Evolutionary conservation across 2,113 vertebrate genomes (phyloP), one percentile per base, ranked within the genome.

Genomic region (Menura novaehollandiae): DNA sequence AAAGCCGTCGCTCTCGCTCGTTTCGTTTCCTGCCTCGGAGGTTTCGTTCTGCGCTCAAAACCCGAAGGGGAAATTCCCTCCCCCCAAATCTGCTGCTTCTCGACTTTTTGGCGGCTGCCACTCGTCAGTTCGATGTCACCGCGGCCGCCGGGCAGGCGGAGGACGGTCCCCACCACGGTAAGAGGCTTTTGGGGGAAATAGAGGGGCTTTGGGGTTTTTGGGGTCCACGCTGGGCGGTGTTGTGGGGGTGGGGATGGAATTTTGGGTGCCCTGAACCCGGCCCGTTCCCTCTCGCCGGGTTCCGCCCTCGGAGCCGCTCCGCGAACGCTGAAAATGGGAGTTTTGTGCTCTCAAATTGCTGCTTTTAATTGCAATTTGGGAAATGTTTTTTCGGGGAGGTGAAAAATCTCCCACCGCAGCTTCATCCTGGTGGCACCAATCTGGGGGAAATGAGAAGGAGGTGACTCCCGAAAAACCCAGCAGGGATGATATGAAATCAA

Each of bases 21-120:
- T 87, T 90, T 37, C n/a, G 55, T 81, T 97, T 95, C 96, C 96
- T 92, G 93, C 67, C 27, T 13, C 10, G 22, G 51, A 88, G 43
- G 91, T 91, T 97, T 95, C 52, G 17, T 30, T 93, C 77, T 84
- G 5, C 28, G 49, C 80, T 8, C 49, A 28, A 30, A 76, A 43
- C 22, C 39, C 22, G 30, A 43, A 7, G 73, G 96, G 96, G 96
- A 97, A 97, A 92, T 89, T 92, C 96, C 96, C 91, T 52, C 10
- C 89, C 81, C 68, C 80, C 19, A 4, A 52, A 33, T 64, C 27
- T 8, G 69, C 82, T 15, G 85, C 79, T 0, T 49, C 80, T 51
- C 52, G 47, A 2, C 35, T 33, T 20, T 47, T 4, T 12, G 58
- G 51, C 49, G 5, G 44, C 79, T 11, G 53, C 9, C 3, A 2